phyloP scores from a whole-genome alignment of 2,888 invertebrate genomes.

The Meandrusa payeni region DNA sequence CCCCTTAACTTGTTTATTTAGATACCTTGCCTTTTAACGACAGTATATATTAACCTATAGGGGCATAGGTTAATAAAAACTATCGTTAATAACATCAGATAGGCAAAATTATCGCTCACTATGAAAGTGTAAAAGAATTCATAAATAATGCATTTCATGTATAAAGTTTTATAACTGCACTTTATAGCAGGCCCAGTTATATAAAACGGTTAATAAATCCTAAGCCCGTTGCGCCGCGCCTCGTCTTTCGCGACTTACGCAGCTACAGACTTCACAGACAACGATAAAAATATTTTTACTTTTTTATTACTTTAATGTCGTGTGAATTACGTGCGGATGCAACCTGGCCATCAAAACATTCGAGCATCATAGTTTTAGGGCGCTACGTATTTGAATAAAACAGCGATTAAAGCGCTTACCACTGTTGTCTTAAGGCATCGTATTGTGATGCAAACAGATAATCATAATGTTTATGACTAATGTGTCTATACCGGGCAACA shows the following conservation, averaged over 20 bases:
- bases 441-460: slow-evolving; percentile 20
- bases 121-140: too few species aligned
- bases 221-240: slow-evolving; percentile 1
- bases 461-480: slow-evolving; percentile 53
- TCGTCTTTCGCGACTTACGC: slow-evolving; percentile 4
- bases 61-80: too few species aligned
- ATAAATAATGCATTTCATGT: slow-evolving; percentile 1
- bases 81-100: too few species aligned
- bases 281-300: slow-evolving; percentile 14
- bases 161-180: slow-evolving; percentile 9
- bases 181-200: slow-evolving; percentile 12
- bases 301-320: slow-evolving; percentile 10
- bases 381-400: not conserved
- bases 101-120: too few species aligned
- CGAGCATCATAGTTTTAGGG: not conserved
- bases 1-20: too few species aligned
- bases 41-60: too few species aligned
- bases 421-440: not conserved
- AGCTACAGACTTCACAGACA: slow-evolving; percentile 4
- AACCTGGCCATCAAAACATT: slow-evolving; percentile 1
- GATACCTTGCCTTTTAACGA: too few species aligned
- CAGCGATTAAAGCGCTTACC: slow-evolving; percentile 4
- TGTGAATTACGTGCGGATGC: not conserved
- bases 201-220: slow-evolving; percentile 6
- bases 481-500: slow-evolving; percentile 55